Evolutionary conservation across 2,888 invertebrate species (phyloP), one percentile per base, ranked within the genome.

Genomic region (Diadegma fenestrale): DNA sequence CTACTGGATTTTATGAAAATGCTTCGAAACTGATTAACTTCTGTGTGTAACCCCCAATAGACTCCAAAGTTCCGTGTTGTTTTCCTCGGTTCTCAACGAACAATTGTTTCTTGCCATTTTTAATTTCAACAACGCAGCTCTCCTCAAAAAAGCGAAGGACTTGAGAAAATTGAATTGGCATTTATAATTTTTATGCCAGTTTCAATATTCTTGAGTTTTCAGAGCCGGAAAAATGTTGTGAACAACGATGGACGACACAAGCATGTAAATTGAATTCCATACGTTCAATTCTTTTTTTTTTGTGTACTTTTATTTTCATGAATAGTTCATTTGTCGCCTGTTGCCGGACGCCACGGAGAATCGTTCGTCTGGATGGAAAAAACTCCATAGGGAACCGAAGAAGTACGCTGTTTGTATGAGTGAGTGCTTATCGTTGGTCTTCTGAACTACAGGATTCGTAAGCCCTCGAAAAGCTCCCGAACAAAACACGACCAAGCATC

Each of bases 1-100:
- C 68, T 68, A 41, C 33, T 80, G 54, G 41, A 72, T 73, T 71
- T 63, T 51, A 43, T 64, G 26, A 54, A 80, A 79, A 80, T 64
- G 51, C 37, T 73, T 64, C 37, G 72, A 41, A 64, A 72, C 64
- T 80, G 72, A 64, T 72, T 72, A 80, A 80, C 72, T 64, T 37
- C 48, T 37, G 14, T 41, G 80, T 64, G 26, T 22, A n/a, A 71
- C 22, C 12, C n/a, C 17, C 58, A 71, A 61, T 48, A 26, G n/a
- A 33, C 37, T 26, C 30, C 22, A 6, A 26, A 30, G 45, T 77
- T 77, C 41, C 41, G 19, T 22, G 7, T 6, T 17, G 10, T 72
- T 17, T 61, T n/a, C 69, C n/a, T 48, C 45, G 4, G 12, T 10
- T 22, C 19, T 43, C 66, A 66, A 22, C 37, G 2, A 66, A 66